Evolutionary conservation across 2,888 invertebrate genomes (phyloP).

Genomic region (Scrobipalpa costella): DNA sequence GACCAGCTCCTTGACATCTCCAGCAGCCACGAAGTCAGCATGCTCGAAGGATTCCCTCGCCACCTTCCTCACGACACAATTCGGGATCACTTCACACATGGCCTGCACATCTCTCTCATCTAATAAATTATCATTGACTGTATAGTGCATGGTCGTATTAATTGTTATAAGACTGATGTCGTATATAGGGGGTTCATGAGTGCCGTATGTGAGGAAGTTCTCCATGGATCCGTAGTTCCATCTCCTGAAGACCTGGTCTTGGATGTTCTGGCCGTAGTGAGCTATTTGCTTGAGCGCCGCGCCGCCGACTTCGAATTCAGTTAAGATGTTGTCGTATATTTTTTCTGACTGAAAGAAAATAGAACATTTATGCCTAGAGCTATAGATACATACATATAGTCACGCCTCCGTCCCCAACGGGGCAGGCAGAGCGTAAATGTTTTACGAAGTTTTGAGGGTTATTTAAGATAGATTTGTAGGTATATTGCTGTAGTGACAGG

Average conservation of each 20-base stretch:
- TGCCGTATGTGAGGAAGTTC: constrained; percentile 52
- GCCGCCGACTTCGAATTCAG: constrained; percentile 37
- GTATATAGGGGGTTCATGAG: constrained; percentile 50
- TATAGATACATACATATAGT: too few relatives aligned
- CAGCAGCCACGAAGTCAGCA: constrained; percentile 49
- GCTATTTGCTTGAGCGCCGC: constrained; percentile 61
- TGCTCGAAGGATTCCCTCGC: constrained; percentile 53
- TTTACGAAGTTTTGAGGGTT: too few relatives aligned
- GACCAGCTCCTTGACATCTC: constrained; percentile 57
- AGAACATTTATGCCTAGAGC: not conserved
- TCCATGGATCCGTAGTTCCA: constrained; percentile 49
- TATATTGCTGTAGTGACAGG: too few relatives aligned
- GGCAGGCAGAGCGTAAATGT: too few relatives aligned
- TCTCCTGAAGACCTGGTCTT: constrained; percentile 53
- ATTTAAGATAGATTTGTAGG: too few relatives aligned
- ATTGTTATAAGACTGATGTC: constrained; percentile 51
- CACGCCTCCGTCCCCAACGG: too few relatives aligned
- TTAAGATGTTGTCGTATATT: not conserved
- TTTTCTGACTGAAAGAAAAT: not conserved
- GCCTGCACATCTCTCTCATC: constrained; percentile 56
- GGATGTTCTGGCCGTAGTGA: constrained; percentile 65
- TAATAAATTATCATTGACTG: constrained; percentile 50
- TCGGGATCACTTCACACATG: constrained; percentile 58
- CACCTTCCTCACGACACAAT: constrained; percentile 50
- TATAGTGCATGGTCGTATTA: constrained; percentile 58